phyloP scores from a whole-genome alignment of 2,797 vertebrate species.

The Onychomys torridus region DNA sequence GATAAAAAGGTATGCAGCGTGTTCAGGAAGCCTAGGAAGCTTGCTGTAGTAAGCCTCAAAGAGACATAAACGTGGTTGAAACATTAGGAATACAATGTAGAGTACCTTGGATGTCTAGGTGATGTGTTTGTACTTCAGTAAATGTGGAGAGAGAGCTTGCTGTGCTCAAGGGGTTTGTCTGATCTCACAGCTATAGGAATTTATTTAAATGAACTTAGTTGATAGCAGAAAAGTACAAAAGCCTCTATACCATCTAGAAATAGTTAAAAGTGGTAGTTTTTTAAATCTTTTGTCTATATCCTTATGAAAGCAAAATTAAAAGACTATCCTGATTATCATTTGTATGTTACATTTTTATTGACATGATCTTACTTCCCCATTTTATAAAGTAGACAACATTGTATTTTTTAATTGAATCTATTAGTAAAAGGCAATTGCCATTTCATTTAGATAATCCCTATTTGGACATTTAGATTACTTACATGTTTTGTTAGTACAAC shows the following conservation, averaged over 20 bases:
- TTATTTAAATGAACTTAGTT: constrained; percentile 26
- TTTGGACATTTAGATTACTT: constrained; percentile 24
- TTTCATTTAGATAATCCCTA: neutral
- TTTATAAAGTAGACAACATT: constrained; percentile 32
- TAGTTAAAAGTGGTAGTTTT: neutral
- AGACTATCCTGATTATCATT: neutral
- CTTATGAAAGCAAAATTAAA: constrained; percentile 26
- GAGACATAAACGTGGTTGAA: neutral
- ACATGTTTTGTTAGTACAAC: neutral
- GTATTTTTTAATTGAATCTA: neutral
- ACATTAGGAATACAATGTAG: neutral
- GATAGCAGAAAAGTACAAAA: neutral
- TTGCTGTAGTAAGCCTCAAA: neutral
- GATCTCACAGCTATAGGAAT: constrained; percentile 6
- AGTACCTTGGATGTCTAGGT: neutral
- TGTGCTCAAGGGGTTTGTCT: constrained; percentile 39
- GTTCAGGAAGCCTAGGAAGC: neutral
- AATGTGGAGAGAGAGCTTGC: neutral
- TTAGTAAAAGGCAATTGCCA: constrained; percentile 39
- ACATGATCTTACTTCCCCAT: constrained; percentile 11
- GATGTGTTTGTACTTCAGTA: neutral
- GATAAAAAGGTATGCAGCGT: neutral
- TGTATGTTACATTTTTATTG: constrained; percentile 17
- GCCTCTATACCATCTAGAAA: neutral
- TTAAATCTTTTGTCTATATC: neutral